phyloP scores from a whole-genome alignment of 2,888 invertebrate species.

The Archips xylosteana region DNA sequence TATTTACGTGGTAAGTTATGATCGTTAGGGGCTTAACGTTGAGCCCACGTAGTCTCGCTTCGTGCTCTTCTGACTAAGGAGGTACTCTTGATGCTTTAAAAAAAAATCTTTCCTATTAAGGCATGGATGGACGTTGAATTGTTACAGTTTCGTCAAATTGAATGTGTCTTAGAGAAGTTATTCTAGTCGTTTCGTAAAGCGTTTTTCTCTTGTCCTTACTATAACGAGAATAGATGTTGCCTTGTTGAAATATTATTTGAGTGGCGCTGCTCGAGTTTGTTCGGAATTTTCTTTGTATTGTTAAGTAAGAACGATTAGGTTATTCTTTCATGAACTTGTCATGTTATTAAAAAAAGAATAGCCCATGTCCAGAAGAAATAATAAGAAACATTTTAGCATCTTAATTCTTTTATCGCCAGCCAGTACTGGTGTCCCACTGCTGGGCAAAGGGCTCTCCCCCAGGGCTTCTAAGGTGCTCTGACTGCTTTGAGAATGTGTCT shows the following conservation, averaged over 20 bases:
- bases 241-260: not conserved
- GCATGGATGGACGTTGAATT: not conserved
- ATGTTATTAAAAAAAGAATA: not conserved
- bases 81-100: constrained; percentile 14
- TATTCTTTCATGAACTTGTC: not conserved
- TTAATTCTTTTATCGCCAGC: too few species aligned
- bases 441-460: too few species aligned
- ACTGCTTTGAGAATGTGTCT: too few species aligned
- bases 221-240: not conserved
- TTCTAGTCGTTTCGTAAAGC: not conserved
- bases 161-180: not conserved
- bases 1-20: constrained; percentile 55
- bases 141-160: not conserved
- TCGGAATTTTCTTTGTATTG: not conserved
- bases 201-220: not conserved
- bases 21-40: constrained; percentile 45
- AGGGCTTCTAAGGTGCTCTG: too few species aligned
- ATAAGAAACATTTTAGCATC: not conserved
- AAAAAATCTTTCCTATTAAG: constrained; percentile 19
- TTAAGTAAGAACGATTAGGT: not conserved
- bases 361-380: not conserved
- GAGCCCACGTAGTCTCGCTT: constrained; percentile 28
- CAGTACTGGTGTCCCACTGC: too few species aligned
- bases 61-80: constrained; percentile 25
- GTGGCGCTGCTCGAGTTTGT: not conserved